Evolutionary conservation across 2,888 invertebrate species (phyloP).

Genomic region (Lepidocyrtinus sp.): DNA sequence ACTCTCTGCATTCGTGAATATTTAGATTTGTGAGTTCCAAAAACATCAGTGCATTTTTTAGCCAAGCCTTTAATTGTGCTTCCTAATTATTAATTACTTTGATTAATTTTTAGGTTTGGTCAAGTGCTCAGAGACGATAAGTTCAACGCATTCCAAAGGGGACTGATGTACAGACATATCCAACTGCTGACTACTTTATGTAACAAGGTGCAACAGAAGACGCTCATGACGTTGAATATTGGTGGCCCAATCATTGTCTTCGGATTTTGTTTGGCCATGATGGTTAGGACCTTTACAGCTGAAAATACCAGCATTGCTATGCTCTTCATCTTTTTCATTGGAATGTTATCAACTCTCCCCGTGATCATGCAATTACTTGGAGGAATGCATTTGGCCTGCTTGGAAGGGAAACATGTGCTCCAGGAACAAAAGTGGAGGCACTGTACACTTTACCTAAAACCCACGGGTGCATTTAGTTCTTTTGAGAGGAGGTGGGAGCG

Average conservation of each 20-base stretch:
- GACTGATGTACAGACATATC: not conserved
- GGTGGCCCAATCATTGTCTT: not conserved
- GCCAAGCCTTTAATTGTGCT: too few species aligned
- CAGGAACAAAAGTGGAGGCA: not conserved
- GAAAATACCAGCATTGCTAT: not conserved
- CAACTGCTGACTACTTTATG: not conserved
- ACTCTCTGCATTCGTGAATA: not conserved
- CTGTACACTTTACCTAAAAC: not conserved
- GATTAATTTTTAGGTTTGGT: not conserved
- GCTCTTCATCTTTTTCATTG: not conserved
- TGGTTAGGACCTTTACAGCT: not conserved
- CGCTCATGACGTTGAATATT: not conserved
- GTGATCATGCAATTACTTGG: not conserved
- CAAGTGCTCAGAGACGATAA: not conserved
- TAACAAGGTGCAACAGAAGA: not conserved
- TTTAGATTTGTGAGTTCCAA: not conserved
- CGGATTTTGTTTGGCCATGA: constrained; percentile 9
- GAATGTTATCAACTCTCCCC: not conserved
- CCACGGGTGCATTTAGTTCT: not conserved
- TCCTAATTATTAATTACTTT: not conserved
- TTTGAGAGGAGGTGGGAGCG: constrained; percentile 6
- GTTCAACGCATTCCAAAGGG: not conserved
- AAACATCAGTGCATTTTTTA: too few species aligned
- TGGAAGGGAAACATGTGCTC: not conserved
- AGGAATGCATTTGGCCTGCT: not conserved